A percentile compares a stretch with the other conserved stretches of the same genome.
Conservation (phyloP, 2,113 vertebrate species). For the Lagopus muta region DNA sequence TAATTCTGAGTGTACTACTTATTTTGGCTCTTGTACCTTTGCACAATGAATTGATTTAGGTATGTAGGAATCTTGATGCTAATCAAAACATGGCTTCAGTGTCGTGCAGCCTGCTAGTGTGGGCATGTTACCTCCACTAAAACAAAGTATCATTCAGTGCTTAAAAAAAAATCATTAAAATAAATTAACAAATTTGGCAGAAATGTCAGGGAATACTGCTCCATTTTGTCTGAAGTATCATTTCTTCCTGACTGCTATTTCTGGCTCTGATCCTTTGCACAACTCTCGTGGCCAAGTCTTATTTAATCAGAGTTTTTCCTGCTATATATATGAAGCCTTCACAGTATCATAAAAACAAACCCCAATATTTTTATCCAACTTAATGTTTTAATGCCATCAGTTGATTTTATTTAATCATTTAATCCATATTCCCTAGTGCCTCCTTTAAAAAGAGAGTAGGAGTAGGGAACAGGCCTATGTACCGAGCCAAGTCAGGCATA, state of each 20-base stretch:
- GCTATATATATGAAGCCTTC: neutral
- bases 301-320: neutral
- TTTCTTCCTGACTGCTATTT: conserved; percentile 29
- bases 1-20: neutral
- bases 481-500: neutral
- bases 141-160: neutral
- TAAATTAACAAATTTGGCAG: neutral
- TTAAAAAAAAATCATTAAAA: conserved; percentile 43
- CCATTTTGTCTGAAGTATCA: neutral
- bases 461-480: neutral
- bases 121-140: neutral
- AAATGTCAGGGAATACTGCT: neutral
- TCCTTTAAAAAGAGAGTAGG: neutral
- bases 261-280: neutral
- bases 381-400: neutral
- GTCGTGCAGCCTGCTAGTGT: neutral
- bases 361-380: neutral
- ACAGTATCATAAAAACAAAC: neutral
- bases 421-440: neutral
- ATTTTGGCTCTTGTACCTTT: neutral
- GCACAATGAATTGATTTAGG: conserved; percentile 6
- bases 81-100: conserved; percentile 21
- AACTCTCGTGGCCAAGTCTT: neutral
- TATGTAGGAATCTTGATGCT: neutral
- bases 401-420: neutral